Evolutionary conservation across 2,797 vertebrate species (phyloP).

Genomic region (Myotis myotis): DNA sequence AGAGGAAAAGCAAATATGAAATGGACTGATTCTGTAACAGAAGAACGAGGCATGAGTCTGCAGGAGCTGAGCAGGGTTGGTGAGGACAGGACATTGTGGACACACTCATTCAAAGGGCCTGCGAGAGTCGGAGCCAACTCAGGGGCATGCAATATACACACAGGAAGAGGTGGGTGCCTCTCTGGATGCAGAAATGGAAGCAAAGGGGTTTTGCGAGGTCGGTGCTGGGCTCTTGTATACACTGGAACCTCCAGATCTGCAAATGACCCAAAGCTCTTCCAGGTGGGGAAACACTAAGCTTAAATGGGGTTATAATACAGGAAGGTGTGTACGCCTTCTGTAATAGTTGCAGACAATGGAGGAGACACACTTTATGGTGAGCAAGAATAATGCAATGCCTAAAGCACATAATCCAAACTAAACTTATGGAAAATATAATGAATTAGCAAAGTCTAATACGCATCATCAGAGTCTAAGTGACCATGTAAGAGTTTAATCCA

Average conservation of each 20-base stretch:
- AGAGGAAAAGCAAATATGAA: neutral
- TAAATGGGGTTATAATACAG: neutral
- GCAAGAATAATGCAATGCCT: neutral
- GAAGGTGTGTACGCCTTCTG: neutral
- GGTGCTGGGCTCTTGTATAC: neutral
- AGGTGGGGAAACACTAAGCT: neutral
- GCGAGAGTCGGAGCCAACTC: neutral
- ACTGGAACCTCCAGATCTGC: neutral
- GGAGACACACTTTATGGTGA: neutral
- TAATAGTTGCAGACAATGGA: neutral
- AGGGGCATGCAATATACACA: neutral
- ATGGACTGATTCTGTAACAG: neutral
- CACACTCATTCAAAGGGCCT: neutral
- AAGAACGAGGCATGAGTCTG: neutral
- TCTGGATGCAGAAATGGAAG: slow-evolving; percentile 13
- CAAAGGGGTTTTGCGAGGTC: neutral
- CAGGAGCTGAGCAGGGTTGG: neutral
- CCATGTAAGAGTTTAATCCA: neutral
- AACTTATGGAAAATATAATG: neutral
- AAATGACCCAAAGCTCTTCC: neutral
- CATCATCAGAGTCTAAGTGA: neutral
- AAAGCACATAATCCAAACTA: neutral
- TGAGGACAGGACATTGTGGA: neutral
- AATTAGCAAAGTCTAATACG: neutral
- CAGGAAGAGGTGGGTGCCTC: neutral